Percentiles rank a stretch among this genome's conserved stretches.
Conservation (phyloP, 2,888 invertebrate genomes). For the Diaperis boleti region DNA sequence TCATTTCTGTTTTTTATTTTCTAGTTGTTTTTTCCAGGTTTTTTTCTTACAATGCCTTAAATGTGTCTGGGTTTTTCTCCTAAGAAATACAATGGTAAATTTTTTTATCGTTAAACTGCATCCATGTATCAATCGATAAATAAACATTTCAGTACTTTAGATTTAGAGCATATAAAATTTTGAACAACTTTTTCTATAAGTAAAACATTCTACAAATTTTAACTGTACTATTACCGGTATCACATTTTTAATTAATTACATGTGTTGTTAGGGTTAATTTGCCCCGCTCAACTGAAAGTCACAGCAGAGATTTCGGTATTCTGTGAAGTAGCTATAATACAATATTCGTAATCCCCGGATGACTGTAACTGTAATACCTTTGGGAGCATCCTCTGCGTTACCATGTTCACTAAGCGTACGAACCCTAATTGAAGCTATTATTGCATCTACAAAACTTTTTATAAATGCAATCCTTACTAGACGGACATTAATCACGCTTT, state of each 20-base stretch:
- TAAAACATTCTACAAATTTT: no score
- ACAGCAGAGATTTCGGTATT: conserved; percentile 36
- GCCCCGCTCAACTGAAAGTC: conserved; percentile 1
- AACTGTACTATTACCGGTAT: no score
- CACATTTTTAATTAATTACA: background rate
- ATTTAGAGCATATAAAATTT: no score
- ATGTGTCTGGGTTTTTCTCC: no score
- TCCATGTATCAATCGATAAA: no score
- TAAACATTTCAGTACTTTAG: no score
- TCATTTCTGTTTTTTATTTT: no score
- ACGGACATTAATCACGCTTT: conserved; percentile 15
- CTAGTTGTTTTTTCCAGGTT: no score
- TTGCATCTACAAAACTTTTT: conserved; percentile 55
- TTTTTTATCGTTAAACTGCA: no score
- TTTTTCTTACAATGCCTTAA: no score
- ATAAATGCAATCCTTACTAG: conserved; percentile 22
- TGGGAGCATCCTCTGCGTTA: conserved; percentile 55
- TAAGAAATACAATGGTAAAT: no score
- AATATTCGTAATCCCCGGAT: conserved; percentile 59
- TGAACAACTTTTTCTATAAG: no score
- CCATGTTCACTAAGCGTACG: conserved; percentile 60
- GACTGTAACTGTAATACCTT: conserved; percentile 54
- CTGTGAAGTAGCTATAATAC: conserved; percentile 52
- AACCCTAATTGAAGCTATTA: conserved; percentile 58
- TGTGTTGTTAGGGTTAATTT: background rate